These are phyloP conservation scores for Ylistrum balloti DNA, from an alignment of 1,140 invertebrate species.

Conservation along the genomic window DNA sequence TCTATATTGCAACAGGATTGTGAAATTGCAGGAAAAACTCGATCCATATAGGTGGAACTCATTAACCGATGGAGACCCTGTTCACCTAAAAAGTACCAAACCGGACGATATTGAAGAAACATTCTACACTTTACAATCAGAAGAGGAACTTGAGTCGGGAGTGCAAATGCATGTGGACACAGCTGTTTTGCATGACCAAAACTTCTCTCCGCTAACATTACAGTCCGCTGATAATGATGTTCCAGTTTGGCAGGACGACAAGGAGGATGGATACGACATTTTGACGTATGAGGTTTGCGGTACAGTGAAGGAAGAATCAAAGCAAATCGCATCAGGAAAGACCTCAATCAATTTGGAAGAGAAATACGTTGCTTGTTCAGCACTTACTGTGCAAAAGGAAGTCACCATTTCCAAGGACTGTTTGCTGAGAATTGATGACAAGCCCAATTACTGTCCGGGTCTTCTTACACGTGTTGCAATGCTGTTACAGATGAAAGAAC, in stretches of 20 bases:
- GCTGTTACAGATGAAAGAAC: not conserved
- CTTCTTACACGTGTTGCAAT: not conserved
- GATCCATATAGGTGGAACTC: too few relatives aligned
- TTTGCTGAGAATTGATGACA: not conserved
- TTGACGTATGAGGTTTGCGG: constrained; percentile 29
- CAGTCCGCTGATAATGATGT: not conserved
- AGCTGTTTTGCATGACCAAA: not conserved
- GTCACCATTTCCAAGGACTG: constrained; percentile 22
- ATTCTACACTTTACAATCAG: too few relatives aligned
- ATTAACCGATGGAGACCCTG: too few relatives aligned
- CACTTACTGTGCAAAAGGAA: not conserved
- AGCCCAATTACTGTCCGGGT: constrained; percentile 49
- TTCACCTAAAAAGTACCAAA: too few relatives aligned
- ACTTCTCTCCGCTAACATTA: not conserved
- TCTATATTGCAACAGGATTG: too few relatives aligned
- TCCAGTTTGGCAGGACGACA: not conserved
- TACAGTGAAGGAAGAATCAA: not conserved
- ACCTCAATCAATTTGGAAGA: not conserved
- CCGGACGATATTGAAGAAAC: too few relatives aligned
- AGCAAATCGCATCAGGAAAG: too few relatives aligned
- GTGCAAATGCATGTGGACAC: not conserved
- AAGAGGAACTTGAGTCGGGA: too few relatives aligned
- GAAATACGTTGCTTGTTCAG: constrained; percentile 33
- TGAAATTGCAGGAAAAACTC: too few relatives aligned
- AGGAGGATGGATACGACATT: not conserved